Base-by-base conservation (phyloP, 2,888 invertebrate genomes). In the Hetaerina titia region DNA sequence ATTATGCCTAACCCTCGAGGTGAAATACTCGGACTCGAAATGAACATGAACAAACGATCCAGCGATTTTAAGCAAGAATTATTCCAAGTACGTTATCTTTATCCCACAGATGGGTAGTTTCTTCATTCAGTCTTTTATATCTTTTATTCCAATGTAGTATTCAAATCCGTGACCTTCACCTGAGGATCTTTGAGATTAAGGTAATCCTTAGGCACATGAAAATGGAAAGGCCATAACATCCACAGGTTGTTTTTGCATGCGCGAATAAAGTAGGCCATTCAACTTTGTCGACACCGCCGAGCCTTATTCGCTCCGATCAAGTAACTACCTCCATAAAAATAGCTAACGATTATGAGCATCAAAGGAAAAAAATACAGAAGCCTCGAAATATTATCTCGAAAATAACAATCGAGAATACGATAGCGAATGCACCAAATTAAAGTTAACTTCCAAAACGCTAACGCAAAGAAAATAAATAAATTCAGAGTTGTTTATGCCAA, bases 171-270 rank as follows among this genome's bases (percentile, higher is more conserved):
- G 81, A 31, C 81, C 81, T 81, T 81, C 31, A 81, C 81, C 81
- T 13, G 81, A 13, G 31, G 81, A 81, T 81, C 11, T 31, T 25
- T 31, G 31, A 81, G 81, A 31, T 81, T 81, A 81, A 81, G 31
- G 13, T 81, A 81, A 25, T 81, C 11, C 22, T 81, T 31, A 15
- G 81, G 13, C 81, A 13, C 25, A 81, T 81, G 31, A 81, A 11
- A 81, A 81, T 81, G 25, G 25, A 81, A 31, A 25, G 31, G 11
- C 25, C 81, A 31, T 81, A 81, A 81, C 81, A 81, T 81, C 81
- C 81, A 81, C 81, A 81, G 81, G 81, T 81, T 81, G 81, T 81
- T 81, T 25, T 81, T 31, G 69, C 69, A 69, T 69, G 69, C 69
- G 6, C n/a, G 31, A 31, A 31, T 25, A 81, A 69, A 81, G 31